These are phyloP conservation scores for Nymphalis io DNA, from an alignment of 1,140 invertebrate species.

Conservation along the genomic window DNA sequence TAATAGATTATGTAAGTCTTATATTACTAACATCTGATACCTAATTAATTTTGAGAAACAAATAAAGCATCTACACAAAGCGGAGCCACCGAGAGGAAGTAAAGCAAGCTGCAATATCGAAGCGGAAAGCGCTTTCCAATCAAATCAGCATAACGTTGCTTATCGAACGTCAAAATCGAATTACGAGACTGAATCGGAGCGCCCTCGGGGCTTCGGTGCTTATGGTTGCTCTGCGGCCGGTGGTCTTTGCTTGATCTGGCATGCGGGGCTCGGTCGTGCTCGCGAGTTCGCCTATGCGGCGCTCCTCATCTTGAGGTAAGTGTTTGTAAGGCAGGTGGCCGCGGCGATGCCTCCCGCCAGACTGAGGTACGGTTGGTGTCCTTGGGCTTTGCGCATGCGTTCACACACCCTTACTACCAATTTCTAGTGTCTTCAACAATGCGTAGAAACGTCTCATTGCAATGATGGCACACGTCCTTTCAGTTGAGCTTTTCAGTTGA, in stretches of 20 bases:
- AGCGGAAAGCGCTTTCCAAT: conserved; percentile 76
- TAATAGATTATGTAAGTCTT: conserved; percentile 65
- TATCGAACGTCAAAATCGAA: conserved; percentile 78
- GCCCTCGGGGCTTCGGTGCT: conserved; percentile 72
- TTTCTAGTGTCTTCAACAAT: conserved; percentile 61
- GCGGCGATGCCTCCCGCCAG: conserved; percentile 68
- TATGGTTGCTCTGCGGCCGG: conserved; percentile 68
- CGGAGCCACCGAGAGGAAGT: conserved; percentile 56
- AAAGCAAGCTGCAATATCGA: conserved; percentile 73
- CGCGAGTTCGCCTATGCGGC: conserved; percentile 62
- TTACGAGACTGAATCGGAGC: conserved; percentile 78
- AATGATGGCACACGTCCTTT: conserved; percentile 54
- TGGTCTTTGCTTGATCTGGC: conserved; percentile 56
- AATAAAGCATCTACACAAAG: conserved; percentile 72
- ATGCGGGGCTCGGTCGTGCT: conserved; percentile 57
- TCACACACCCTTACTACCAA: conserved; percentile 61
- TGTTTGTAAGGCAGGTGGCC: conserved; percentile 52
- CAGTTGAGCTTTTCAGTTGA: conserved; percentile 44
- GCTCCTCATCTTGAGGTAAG: conserved; percentile 56
- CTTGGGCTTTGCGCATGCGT: conserved; percentile 71
- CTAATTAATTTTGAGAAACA: conserved; percentile 55
- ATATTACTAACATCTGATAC: conserved; percentile 40
- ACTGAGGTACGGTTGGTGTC: conserved; percentile 75
- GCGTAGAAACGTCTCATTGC: conserved; percentile 49
- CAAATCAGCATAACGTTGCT: conserved; percentile 73